Evolutionary conservation across 2,113 vertebrate genomes (phyloP).

Genomic region (Struthio camelus): DNA sequence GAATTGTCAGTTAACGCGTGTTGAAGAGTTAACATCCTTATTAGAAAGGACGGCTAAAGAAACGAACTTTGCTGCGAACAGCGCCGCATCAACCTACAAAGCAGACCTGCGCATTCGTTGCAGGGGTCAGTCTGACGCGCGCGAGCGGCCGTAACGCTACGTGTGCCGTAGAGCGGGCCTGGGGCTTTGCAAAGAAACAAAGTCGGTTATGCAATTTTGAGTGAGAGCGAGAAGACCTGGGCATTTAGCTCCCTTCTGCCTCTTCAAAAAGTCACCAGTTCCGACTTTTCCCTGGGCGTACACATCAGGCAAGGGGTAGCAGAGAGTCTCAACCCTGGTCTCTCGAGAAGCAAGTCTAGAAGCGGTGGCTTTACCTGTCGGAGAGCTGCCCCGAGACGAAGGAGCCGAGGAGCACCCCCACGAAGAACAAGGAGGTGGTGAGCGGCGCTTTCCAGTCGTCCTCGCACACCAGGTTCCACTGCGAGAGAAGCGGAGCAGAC

Average conservation of each 20-base stretch:
- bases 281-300: not conserved
- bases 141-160: not conserved
- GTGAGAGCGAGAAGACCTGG: not conserved
- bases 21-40: not conserved
- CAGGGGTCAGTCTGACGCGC: not conserved
- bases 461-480: constrained; percentile 87
- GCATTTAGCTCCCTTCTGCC: not conserved
- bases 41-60: not conserved
- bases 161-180: not conserved
- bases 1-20: not conserved
- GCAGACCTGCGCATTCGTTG: not conserved
- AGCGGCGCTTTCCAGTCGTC: constrained; percentile 84
- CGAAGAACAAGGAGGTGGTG: constrained; percentile 81
- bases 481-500: constrained; percentile 19
- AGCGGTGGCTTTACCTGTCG: constrained; percentile 74
- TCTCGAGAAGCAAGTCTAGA: not conserved
- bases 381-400: constrained; percentile 83
- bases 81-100: not conserved
- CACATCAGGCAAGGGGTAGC: not conserved
- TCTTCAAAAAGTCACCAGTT: not conserved
- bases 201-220: not conserved
- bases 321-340: not conserved
- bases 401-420: constrained; percentile 82
- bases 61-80: not conserved
- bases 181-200: not conserved